A percentile compares a stretch with the other conserved stretches of the same genome.
These are phyloP conservation scores for Lithophane semibrunnea DNA, from an alignment of 2,888 invertebrate genomes.

Conservation along the genomic window DNA sequence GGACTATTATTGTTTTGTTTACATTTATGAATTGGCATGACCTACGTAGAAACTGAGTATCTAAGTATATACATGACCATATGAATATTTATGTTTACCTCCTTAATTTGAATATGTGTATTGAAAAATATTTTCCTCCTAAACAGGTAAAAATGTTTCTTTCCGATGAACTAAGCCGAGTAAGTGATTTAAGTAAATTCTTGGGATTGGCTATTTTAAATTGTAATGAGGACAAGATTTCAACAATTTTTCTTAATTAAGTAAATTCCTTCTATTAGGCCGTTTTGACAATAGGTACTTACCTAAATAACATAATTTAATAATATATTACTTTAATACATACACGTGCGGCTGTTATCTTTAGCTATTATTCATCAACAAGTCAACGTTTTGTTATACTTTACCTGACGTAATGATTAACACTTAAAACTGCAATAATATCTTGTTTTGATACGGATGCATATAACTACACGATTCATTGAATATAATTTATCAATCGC, in stretches of 20 bases:
- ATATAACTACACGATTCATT: conserved; percentile 14
- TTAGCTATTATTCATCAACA: not conserved
- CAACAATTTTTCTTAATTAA: not conserved
- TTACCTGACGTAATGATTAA: not conserved
- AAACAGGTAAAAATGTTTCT: conserved; percentile 12
- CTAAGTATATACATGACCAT: not conserved
- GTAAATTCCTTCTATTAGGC: not conserved
- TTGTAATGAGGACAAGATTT: not conserved
- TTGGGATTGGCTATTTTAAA: conserved; percentile 1
- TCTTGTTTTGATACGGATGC: conserved; percentile 22
- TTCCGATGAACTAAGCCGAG: conserved; percentile 16
- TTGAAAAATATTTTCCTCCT: conserved; percentile 33
- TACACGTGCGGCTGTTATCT: conserved; percentile 4
- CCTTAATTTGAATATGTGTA: not conserved
- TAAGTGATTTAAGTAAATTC: conserved; percentile 15
- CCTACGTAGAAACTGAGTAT: not conserved
- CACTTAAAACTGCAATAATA: conserved; percentile 1
- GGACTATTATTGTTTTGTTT: not conserved
- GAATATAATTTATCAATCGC: conserved; percentile 39
- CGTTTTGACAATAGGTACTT: not conserved
- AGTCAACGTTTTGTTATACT: not conserved
- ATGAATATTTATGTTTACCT: not conserved
- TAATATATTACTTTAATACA: not conserved
- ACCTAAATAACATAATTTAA: not conserved
- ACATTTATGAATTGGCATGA: too few relatives aligned